Percentiles rank a stretch among this genome's conserved stretches.
Conservation (phyloP, 2,888 invertebrate genomes). For the Drosophila setosimentum region DNA sequence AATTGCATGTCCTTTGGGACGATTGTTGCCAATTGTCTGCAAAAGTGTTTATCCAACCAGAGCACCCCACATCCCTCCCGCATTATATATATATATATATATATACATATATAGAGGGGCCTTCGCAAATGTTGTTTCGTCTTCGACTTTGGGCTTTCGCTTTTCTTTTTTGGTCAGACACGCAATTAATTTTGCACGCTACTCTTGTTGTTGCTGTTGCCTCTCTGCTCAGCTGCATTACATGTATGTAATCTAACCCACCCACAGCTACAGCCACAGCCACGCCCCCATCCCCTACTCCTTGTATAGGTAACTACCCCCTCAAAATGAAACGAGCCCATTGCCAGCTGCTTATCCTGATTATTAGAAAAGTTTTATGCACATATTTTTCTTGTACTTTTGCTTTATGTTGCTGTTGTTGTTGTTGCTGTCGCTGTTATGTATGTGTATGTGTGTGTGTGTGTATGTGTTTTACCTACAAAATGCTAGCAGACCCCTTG, state of each 20-base stretch:
- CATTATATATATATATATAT: not conserved
- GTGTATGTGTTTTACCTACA: slow-evolving; percentile 43
- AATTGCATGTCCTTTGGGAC: slow-evolving; percentile 49
- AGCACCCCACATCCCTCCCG: not conserved
- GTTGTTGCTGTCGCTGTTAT: slow-evolving; percentile 22
- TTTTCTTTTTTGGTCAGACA: slow-evolving; percentile 66
- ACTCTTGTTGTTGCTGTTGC: slow-evolving; percentile 36
- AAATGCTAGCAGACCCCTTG: slow-evolving; percentile 27
- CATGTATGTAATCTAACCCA: not conserved
- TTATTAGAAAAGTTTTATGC: slow-evolving; percentile 82
- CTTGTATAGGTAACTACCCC: not conserved
- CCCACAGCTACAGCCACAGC: not conserved
- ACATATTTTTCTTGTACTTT: slow-evolving; percentile 71
- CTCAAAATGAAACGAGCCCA: slow-evolving; percentile 43
- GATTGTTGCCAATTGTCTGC: slow-evolving; percentile 44
- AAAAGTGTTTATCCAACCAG: slow-evolving; percentile 46
- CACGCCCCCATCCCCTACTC: not conserved
- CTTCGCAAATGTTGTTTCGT: slow-evolving; percentile 23
- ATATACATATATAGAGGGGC: no score
- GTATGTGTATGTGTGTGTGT: slow-evolving; percentile 9
- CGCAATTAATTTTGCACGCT: slow-evolving; percentile 79
- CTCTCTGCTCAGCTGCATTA: slow-evolving; percentile 36
- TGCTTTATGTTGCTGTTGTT: slow-evolving; percentile 31
- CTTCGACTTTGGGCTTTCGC: slow-evolving; percentile 46
- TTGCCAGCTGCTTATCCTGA: slow-evolving; percentile 70